Evolutionary conservation across 2,797 vertebrate genomes (phyloP), one percentile per base, ranked within the genome.

Genomic region (Typhlichthys subterraneus): DNA sequence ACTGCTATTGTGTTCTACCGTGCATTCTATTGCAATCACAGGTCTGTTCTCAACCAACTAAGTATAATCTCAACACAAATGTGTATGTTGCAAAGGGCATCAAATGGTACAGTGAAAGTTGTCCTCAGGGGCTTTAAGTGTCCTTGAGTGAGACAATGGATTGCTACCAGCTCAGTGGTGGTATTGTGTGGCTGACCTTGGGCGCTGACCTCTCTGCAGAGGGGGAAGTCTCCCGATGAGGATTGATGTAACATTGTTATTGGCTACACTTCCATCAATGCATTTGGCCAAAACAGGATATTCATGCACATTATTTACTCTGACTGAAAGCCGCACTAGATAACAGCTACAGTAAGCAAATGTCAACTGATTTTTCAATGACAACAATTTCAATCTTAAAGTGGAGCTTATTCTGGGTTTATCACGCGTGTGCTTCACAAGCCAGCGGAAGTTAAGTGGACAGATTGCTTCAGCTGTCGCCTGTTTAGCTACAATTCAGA

Each of bases 351-450:
- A 38, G 69, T 67, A 69, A 74, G 69, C 66, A 72, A 73, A 75
- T 12, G 45, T 45, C 62, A 69, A 65, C 29, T 59, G 65, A 63
- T 77, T 83, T 65, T 67, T 78, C 52, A 1, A 63, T 53, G 73
- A 73, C 61, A 53, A 68, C 68, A 61, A 73, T 76, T 79, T 78
- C 66, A 67, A 79, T 72, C 67, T 64, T 65, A 70, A 11, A 45
- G 49, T 50, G 45, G n/a, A 74, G 59, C 72, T 81, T 77, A 74
- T 79, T 84, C 78, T 80, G 79, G 72, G 82, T 61, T 65, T 61
- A 82, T 75, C 81, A 72, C 84, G 84, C 76, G 80, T 77, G 80
- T 84, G 79, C 73, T 80, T 83, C 72, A 58, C 60, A 80, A 85
- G 82, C 75, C 78, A 63, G 69, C 61, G 42, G 56, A 46, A 73